phyloP scores from a whole-genome alignment of 2,888 invertebrate species.

The Osedax fenrisi region DNA sequence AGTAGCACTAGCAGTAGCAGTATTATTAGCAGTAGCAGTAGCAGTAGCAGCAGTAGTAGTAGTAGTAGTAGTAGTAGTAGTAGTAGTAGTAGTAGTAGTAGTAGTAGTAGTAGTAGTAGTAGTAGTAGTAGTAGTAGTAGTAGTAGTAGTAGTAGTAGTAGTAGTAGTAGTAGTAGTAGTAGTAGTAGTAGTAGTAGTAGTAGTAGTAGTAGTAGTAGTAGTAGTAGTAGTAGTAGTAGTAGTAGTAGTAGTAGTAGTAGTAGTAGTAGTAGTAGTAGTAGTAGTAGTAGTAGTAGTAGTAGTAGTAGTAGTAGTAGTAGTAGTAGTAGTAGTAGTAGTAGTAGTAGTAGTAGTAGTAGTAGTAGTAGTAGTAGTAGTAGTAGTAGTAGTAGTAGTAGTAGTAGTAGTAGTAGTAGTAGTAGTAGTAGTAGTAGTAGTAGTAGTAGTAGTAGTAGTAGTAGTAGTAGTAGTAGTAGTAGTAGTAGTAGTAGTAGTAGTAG shows the following conservation, averaged over 20 bases:
- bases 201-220: not conserved
- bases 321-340: not conserved
- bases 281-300: not conserved
- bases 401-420: no score
- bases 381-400: no score
- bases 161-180: not conserved
- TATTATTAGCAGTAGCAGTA: not conserved
- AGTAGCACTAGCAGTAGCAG: not conserved
- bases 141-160: not conserved
- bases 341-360: no score
- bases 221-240: not conserved
- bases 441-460: no score
- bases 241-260: not conserved
- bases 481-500: no score
- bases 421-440: no score
- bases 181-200: not conserved
- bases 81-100: not conserved
- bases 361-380: no score
- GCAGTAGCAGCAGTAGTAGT: not conserved
- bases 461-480: no score
- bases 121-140: not conserved
- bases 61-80: not conserved
- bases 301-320: not conserved
- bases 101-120: not conserved
- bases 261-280: not conserved